Conservation (phyloP, 1,140 invertebrate species). For the Drosophila carrolli region DNA sequence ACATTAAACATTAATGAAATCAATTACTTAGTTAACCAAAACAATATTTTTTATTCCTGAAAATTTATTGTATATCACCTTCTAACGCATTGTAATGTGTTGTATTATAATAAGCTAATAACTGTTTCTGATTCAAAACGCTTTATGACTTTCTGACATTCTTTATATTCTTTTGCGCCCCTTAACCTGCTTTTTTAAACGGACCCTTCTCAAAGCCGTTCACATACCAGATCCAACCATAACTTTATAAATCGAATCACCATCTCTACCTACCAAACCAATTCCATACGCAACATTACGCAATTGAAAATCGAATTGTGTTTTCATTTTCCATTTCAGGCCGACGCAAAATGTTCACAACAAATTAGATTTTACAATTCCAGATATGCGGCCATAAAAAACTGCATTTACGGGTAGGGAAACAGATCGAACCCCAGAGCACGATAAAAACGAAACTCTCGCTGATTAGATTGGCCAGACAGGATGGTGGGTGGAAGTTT, state of each 20-base stretch:
- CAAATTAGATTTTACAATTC: constrained; percentile 80
- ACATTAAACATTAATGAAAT: too few relatives aligned
- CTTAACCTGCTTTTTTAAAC: neutral
- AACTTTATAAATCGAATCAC: constrained; percentile 69
- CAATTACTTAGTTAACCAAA: too few relatives aligned
- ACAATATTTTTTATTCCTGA: too few relatives aligned
- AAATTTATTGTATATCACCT: too few relatives aligned
- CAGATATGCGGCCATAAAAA: constrained; percentile 47
- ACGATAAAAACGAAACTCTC: constrained; percentile 62
- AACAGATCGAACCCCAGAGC: constrained; percentile 63
- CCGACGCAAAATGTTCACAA: constrained; percentile 39
- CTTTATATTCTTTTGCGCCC: neutral
- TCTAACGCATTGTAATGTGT: too few relatives aligned
- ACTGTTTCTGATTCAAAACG: too few relatives aligned
- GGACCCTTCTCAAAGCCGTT: constrained; percentile 14
- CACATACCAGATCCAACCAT: constrained; percentile 26
- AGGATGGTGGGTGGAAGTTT: neutral
- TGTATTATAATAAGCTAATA: too few relatives aligned
- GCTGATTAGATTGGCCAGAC: constrained; percentile 48
- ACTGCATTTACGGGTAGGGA: constrained; percentile 49
- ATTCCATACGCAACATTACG: constrained; percentile 76
- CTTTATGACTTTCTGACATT: neutral
- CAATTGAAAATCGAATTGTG: constrained; percentile 78
- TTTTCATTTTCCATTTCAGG: constrained; percentile 47
- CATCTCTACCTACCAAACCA: constrained; percentile 42